Evolutionary conservation across 2,797 vertebrate species (phyloP).

Genomic region (Etheostoma nigrum): DNA sequence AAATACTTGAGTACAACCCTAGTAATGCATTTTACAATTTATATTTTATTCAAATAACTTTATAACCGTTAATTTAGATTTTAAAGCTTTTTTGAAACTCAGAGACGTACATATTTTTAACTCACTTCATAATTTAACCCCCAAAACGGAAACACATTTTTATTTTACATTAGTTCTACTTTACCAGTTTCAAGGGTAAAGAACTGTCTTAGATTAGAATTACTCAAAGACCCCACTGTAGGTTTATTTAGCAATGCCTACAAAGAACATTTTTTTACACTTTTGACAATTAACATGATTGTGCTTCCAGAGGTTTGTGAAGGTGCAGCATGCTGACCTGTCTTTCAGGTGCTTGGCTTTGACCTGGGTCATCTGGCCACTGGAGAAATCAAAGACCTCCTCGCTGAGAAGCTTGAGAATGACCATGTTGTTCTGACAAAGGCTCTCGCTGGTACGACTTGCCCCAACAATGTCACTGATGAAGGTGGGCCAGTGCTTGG

Average conservation of each 20-base stretch:
- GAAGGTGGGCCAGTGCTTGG: constrained; percentile 99
- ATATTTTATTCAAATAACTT: no score
- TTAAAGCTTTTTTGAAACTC: no score
- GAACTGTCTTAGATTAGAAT: no score
- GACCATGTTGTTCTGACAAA: constrained; percentile 99
- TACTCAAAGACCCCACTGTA: not conserved
- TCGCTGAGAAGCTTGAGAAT: constrained; percentile 98
- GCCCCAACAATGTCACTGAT: constrained; percentile 99
- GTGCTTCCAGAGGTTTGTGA: constrained; percentile 81
- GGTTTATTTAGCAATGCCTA: not conserved
- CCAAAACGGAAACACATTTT: no score
- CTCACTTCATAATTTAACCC: no score
- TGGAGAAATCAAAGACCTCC: constrained; percentile 99
- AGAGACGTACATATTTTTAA: no score
- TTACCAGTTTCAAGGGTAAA: no score
- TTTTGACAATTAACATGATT: constrained; percentile 35
- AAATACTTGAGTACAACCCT: no score
- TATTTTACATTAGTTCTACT: no score
- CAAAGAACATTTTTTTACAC: not conserved
- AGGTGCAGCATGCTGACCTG: constrained; percentile 85
- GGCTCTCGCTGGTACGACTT: constrained; percentile 97
- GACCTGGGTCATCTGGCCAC: constrained; percentile 99
- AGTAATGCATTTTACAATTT: no score
- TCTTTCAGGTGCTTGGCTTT: constrained; percentile 99
- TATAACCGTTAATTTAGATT: no score